Conservation (phyloP, 2,113 vertebrate genomes). For the Merops nubicus region DNA sequence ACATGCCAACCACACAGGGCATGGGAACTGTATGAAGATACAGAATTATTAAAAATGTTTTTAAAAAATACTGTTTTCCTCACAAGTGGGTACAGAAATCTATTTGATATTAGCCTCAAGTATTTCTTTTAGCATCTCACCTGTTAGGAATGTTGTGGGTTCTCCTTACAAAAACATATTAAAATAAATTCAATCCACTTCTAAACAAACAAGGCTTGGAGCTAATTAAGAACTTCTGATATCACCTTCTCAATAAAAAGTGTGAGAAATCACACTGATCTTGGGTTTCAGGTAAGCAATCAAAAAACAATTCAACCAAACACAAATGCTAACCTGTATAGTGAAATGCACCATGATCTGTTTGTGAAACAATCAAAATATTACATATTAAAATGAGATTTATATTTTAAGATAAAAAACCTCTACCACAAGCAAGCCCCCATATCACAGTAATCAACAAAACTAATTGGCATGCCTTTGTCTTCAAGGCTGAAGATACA, state of each 20-base stretch:
- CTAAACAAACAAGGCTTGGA: not conserved
- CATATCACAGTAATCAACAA: not conserved
- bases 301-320: not conserved
- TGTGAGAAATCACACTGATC: not conserved
- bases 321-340: conserved; percentile 8
- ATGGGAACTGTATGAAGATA: not conserved
- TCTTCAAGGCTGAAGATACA: too few relatives aligned
- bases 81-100: not conserved
- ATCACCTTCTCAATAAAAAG: not conserved
- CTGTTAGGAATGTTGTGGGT: not conserved
- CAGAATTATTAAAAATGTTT: not conserved
- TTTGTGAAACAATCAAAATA: conserved; percentile 22
- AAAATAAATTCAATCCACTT: not conserved
- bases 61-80: not conserved
- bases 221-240: not conserved
- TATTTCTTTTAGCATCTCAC: not conserved
- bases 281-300: not conserved
- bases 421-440: not conserved
- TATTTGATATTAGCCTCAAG: not conserved
- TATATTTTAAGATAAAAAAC: not conserved
- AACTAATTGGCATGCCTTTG: not conserved
- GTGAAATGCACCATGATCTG: not conserved
- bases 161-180: not conserved
- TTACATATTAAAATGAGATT: not conserved
- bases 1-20: not conserved